These are phyloP conservation scores for Cantharis nigra DNA, from an alignment of 2,888 invertebrate genomes.

Conservation along the genomic window DNA sequence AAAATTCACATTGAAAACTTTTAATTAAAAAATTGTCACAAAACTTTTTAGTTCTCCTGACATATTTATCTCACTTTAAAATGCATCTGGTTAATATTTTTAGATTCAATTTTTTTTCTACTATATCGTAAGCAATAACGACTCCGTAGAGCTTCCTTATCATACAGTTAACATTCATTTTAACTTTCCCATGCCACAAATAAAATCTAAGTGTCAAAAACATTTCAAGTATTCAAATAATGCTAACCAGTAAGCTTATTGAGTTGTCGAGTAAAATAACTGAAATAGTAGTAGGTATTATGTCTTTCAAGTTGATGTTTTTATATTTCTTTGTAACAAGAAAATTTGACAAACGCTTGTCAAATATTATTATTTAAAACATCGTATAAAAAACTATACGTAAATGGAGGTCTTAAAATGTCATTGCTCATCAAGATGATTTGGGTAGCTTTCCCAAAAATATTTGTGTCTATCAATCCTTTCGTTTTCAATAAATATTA, in stretches of 20 bases:
- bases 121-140: not conserved
- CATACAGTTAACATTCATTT: not conserved
- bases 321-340: not conserved
- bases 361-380: not conserved
- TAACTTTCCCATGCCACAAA: conserved; percentile 6
- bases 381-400: not conserved
- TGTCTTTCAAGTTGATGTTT: conserved; percentile 1
- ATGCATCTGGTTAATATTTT: conserved; percentile 6
- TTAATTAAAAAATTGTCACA: not conserved
- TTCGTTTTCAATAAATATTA: not conserved
- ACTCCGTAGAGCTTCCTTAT: not conserved
- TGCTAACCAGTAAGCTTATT: conserved; percentile 2
- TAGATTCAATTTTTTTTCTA: not conserved
- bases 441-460: not conserved
- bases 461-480: not conserved
- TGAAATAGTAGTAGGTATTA: not conserved
- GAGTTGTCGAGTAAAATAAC: conserved; percentile 6
- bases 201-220: conserved; percentile 9
- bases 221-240: conserved; percentile 5
- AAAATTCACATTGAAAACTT: not conserved
- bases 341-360: not conserved
- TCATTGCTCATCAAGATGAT: not conserved
- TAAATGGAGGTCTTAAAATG: not conserved
- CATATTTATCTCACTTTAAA: not conserved
- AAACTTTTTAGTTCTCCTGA: not conserved